A percentile compares a stretch with the other conserved stretches of the same genome.
Conservation (phyloP, 2,113 vertebrate species). For the Cercopithecus mona region DNA sequence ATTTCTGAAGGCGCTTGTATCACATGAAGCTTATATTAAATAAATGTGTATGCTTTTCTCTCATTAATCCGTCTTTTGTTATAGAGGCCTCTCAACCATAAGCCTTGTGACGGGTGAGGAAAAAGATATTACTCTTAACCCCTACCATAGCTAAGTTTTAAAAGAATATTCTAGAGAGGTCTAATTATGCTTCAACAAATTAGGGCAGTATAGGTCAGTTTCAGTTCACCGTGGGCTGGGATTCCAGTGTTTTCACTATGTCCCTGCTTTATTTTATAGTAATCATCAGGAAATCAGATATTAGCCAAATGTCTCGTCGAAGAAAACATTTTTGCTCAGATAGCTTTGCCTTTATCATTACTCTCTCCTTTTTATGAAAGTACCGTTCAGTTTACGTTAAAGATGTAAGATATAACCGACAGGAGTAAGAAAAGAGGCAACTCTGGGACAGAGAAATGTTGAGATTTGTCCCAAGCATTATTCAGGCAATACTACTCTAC, state of each 20-base stretch:
- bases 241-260: background rate
- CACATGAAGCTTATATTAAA: background rate
- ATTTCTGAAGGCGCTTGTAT: background rate
- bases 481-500: background rate
- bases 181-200: background rate
- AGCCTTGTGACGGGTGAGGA: background rate
- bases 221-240: background rate
- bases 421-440: background rate
- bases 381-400: background rate
- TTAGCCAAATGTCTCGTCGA: background rate
- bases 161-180: background rate
- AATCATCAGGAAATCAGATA: background rate
- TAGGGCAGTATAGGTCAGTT: background rate
- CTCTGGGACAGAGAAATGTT: background rate
- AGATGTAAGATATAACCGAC: background rate
- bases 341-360: background rate
- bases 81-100: background rate
- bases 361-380: background rate
- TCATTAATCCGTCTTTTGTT: background rate
- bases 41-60: background rate
- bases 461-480: background rate
- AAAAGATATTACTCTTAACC: background rate
- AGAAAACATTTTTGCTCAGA: background rate
- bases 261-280: background rate
- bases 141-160: background rate